phyloP scores from a whole-genome alignment of 2,113 vertebrate genomes.

The Opisthocomus hoazin region DNA sequence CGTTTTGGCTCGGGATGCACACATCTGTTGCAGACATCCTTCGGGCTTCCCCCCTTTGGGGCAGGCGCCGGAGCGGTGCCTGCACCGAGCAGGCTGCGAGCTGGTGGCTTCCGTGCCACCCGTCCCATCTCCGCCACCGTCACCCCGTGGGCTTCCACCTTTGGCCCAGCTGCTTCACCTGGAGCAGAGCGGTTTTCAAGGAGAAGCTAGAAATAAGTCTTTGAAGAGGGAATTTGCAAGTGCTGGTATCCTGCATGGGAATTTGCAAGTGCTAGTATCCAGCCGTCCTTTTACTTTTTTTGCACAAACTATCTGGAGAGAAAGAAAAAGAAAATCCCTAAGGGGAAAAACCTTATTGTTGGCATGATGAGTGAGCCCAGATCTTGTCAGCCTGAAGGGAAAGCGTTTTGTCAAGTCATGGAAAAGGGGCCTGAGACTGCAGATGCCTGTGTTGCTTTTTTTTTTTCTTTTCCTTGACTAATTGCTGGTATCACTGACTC shows the following conservation, averaged over 20 bases:
- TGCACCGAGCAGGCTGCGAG: not conserved
- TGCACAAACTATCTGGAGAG: not conserved
- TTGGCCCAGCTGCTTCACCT: not conserved
- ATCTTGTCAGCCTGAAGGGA: not conserved
- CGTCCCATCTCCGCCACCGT: not conserved
- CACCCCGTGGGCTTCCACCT: not conserved
- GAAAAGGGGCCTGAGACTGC: not conserved
- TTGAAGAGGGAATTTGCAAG: not conserved
- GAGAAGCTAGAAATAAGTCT: not conserved
- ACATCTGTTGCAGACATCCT: constrained; percentile 16
- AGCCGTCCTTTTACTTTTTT: not conserved
- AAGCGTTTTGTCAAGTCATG: not conserved
- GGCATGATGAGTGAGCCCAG: not conserved
- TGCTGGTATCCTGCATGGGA: not conserved
- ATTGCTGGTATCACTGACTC: not conserved
- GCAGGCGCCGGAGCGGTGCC: not conserved
- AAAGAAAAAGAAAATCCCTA: not conserved
- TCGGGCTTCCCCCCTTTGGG: not conserved
- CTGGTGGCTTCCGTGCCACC: rapidly evolving
- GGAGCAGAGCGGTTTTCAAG: not conserved
- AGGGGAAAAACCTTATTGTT: not conserved
- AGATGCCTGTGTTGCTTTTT: not conserved
- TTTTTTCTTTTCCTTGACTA: not conserved
- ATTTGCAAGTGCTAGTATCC: not conserved
- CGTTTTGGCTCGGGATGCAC: not conserved